Evolutionary conservation across 2,797 vertebrate genomes (phyloP).

Genomic region (Harpagifer antarcticus): DNA sequence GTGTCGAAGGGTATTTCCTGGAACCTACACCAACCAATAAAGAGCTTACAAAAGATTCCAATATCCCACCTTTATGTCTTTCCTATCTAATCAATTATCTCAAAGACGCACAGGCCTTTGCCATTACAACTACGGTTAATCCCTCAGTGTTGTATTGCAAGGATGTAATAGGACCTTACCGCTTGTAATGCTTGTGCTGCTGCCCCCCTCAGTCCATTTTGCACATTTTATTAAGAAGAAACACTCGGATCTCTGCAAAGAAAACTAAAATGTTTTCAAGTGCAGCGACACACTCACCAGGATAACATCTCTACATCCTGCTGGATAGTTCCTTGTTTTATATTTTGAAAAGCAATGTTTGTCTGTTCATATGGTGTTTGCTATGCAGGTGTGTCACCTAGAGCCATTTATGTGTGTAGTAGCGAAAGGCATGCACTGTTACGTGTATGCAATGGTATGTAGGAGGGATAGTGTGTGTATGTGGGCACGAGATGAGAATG

Average conservation of each 20-base stretch:
- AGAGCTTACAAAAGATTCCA: neutral
- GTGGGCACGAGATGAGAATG: conserved; percentile 20
- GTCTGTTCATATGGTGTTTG: conserved; percentile 5
- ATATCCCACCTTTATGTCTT: neutral
- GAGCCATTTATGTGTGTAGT: neutral
- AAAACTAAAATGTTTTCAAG: conserved; percentile 8
- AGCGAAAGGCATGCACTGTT: conserved; percentile 5
- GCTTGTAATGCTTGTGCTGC: neutral
- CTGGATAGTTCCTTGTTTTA: conserved; percentile 6
- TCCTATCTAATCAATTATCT: neutral
- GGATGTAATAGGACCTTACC: neutral
- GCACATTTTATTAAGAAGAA: neutral
- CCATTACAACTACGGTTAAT: neutral
- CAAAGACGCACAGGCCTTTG: neutral
- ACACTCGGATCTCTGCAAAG: conserved; percentile 1
- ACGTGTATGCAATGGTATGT: conserved; percentile 11
- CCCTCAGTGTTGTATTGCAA: neutral
- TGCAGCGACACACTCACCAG: neutral
- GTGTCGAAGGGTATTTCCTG: neutral
- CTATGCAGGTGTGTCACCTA: conserved; percentile 27
- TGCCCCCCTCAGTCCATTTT: neutral
- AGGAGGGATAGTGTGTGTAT: neutral
- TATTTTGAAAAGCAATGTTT: neutral
- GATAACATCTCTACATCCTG: neutral
- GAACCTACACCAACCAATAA: neutral